Conservation (phyloP, 1,140 invertebrate species). For the Penaeus japonicus region DNA sequence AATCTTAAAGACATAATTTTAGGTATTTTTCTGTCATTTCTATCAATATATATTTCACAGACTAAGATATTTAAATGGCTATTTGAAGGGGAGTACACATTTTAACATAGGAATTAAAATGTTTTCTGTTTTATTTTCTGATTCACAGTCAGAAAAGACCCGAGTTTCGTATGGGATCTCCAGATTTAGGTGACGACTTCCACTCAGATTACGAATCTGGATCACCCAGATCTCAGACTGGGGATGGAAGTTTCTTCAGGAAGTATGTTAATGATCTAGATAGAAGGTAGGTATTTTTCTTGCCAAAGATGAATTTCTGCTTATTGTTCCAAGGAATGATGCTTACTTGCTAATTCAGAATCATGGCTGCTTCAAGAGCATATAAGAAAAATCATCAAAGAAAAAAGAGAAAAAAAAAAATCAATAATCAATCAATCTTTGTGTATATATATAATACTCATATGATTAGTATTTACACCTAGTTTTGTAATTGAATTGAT, state of each 20-base stretch:
- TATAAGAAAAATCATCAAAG: too few relatives aligned
- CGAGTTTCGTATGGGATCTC: constrained; percentile 25
- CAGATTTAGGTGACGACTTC: constrained; percentile 42
- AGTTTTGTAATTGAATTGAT: too few relatives aligned
- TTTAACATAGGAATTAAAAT: background rate
- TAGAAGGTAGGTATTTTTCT: background rate
- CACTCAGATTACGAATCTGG: constrained; percentile 72
- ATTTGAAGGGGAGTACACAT: background rate
- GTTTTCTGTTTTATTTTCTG: background rate
- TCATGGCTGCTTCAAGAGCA: background rate
- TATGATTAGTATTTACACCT: too few relatives aligned
- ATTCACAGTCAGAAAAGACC: background rate
- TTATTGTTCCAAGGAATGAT: background rate
- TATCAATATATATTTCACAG: too few relatives aligned
- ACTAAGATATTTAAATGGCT: too few relatives aligned
- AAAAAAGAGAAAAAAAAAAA: too few relatives aligned
- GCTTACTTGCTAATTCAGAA: background rate
- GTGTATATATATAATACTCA: too few relatives aligned
- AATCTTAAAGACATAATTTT: background rate
- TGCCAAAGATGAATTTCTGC: background rate
- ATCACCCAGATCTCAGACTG: constrained; percentile 68
- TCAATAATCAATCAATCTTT: too few relatives aligned
- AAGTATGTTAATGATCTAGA: constrained; percentile 58
- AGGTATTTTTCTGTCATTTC: too few relatives aligned
- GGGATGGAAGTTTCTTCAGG: constrained; percentile 61